These are phyloP conservation scores for Oreotrochilus melanogaster DNA, from an alignment of 2,113 vertebrate genomes.

Conservation along the genomic window DNA sequence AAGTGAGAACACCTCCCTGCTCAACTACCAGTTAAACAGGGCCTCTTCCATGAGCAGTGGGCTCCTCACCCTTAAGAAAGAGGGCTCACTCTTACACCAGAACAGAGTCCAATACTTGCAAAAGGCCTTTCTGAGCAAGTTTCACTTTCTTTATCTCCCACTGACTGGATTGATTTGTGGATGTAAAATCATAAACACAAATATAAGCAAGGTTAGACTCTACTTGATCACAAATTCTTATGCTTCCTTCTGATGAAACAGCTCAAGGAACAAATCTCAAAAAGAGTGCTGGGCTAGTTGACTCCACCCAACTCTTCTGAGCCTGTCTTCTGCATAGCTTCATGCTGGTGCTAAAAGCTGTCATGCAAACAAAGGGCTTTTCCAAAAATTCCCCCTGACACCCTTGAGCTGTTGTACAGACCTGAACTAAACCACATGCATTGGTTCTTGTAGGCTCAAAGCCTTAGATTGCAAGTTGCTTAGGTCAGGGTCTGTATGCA, in stretches of 20 bases:
- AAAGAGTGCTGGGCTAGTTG: neutral
- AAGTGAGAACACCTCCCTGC: neutral
- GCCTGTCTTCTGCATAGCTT: neutral
- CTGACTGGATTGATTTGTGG: neutral
- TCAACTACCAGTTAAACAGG: neutral
- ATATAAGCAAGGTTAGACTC: neutral
- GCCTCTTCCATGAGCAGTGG: neutral
- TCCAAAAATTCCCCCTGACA: neutral
- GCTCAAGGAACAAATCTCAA: neutral
- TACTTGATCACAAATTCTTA: neutral
- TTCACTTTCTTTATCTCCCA: neutral
- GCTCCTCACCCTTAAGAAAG: neutral
- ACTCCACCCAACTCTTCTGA: neutral
- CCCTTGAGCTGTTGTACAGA: neutral
- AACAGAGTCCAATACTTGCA: neutral
- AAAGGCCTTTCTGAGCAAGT: neutral
- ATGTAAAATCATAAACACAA: neutral
- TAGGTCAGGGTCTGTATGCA: neutral
- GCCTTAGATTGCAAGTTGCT: neutral
- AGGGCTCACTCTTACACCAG: fast-evolving
- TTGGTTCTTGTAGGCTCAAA: neutral
- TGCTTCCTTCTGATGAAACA: neutral
- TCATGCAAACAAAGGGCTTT: neutral
- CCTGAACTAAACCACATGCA: neutral
- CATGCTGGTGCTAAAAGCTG: neutral